Base-by-base conservation (phyloP, 2,888 invertebrate species). In the Cepaea hortensis region DNA sequence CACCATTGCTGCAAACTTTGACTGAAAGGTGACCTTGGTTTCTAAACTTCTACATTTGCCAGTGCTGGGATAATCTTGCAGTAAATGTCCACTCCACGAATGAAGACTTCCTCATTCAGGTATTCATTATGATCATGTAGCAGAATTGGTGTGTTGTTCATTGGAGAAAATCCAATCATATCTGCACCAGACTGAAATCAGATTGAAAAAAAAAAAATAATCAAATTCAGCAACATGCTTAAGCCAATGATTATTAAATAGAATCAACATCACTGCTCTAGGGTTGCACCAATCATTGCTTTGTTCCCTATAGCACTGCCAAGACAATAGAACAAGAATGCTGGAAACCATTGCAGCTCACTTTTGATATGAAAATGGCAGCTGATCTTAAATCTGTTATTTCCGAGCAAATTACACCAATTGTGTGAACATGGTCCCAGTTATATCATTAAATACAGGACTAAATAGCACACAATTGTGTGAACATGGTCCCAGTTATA, bases 91-190 rank as follows among this genome's bases (percentile, higher is more conserved):
- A 99, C 97, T 18, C 98, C 99, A 48, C 95, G 95, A 5, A 98
- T 94, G 95, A 97, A 98, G 4, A 96, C 96, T 18, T 96, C 96
- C 84, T 96, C 97, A 88, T 96, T 96, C 18, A 99, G 95, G 92
- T 96, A 97, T 94, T 99, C 99, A 93, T 99, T 96, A 93, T 98
- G 97, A 94, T 98, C 98, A 93, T 99, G 99, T 2, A 99, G 95
- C 2, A 97, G 95, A 2, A 98, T 96, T 0, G 96, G 97, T 0
- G 98, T 98, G 91, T 96, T 96, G 91, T 97, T 97, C 95, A 98
- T 97, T 0, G 98, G 98, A 0, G 98, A 97, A 95, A 99, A 98
- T 23, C 98, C 97, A 88, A 99, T 95, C 0, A 97, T 97, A 3
- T 97, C 97, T 85, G 97, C 96, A 15, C 97, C 97, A 72, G 96